phyloP scores from a whole-genome alignment of 1,140 invertebrate genomes.

The Cydia fagiglandana region DNA sequence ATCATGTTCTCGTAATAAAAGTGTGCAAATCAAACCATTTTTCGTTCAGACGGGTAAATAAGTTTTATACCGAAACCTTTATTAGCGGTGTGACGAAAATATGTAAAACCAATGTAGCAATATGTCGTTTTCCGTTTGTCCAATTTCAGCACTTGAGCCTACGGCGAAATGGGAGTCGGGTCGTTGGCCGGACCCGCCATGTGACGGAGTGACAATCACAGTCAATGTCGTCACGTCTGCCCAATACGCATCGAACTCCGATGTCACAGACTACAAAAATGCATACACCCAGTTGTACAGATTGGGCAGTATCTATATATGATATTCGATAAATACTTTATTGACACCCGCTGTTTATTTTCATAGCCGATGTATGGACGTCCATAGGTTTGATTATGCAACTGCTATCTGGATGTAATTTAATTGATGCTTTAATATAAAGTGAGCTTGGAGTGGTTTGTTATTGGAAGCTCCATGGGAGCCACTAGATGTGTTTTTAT shows the following conservation, averaged over 20 bases:
- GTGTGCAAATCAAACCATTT: too few relatives aligned
- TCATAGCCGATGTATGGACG: conserved; percentile 19
- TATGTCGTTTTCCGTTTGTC: neutral
- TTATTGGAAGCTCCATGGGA: conserved; percentile 19
- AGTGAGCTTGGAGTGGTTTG: conserved; percentile 33
- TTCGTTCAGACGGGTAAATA: too few relatives aligned
- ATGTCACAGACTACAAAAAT: conserved; percentile 37
- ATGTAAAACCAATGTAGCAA: neutral
- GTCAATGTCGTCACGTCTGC: conserved; percentile 52
- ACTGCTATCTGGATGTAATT: conserved; percentile 42
- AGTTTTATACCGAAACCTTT: too few relatives aligned
- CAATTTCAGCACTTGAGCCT: conserved; percentile 42
- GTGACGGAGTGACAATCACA: conserved; percentile 39
- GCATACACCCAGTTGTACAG: neutral
- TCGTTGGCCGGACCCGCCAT: conserved; percentile 57
- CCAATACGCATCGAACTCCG: conserved; percentile 33
- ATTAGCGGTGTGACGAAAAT: too few relatives aligned
- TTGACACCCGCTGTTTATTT: conserved; percentile 18
- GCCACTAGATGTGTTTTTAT: neutral
- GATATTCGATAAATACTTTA: conserved; percentile 18
- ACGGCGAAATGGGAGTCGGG: conserved; percentile 52
- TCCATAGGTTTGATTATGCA: conserved; percentile 41
- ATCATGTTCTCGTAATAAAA: too few relatives aligned
- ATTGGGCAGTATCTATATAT: conserved; percentile 32
- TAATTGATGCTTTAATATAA: conserved; percentile 43